Base-by-base conservation (phyloP, 2,888 invertebrate species). In the Archips xylosteana region DNA sequence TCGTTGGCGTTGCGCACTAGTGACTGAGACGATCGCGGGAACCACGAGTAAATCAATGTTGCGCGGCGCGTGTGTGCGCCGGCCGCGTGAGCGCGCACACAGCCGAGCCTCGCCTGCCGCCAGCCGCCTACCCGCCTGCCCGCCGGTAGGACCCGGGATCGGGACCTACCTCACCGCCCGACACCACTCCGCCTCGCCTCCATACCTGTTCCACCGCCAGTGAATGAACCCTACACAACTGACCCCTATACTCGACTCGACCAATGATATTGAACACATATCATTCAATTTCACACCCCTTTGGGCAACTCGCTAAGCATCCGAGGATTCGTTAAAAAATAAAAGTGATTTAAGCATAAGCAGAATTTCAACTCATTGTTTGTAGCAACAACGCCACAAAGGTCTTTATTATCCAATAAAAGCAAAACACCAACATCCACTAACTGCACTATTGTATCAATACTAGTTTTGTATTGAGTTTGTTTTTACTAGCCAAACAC, bases 41-140 rank as follows among this genome's bases (percentile, higher is more conserved):
- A 87, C 90, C 88, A 88, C 88, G 90, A 85, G 87, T 87, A 89
- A 93, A 94, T 94, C 94, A 92, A 94, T 94, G 94, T 91, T 92
- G 89, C 89, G 88, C 89, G 88, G 86, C 85, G 83, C 82, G 81
- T 82, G 83, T 81, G 82, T 88, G 91, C 83, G 86, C 86, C 80
- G 83, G 68, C 69, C 77, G 79, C 79, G 81, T 75, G 79, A 80
- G 76, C 76, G 76, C 76, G 80, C 80, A 79, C 76, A 70, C 75
- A 59, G 79, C 77, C 77, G 78, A 76, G 75, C 80, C 75, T 39
- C 39, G 39, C 39, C 39, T 39, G 39, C 39, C 39, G 39, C 39
- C 39, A 4, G 39, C 39, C 39, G 39, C 39, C 39, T 6, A 5
- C 39, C 39, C 39, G 36, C 36, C 36, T 5, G 36, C 36, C 36